phyloP scores from a whole-genome alignment of 2,113 vertebrate genomes.

The Calidris pygmaea region DNA sequence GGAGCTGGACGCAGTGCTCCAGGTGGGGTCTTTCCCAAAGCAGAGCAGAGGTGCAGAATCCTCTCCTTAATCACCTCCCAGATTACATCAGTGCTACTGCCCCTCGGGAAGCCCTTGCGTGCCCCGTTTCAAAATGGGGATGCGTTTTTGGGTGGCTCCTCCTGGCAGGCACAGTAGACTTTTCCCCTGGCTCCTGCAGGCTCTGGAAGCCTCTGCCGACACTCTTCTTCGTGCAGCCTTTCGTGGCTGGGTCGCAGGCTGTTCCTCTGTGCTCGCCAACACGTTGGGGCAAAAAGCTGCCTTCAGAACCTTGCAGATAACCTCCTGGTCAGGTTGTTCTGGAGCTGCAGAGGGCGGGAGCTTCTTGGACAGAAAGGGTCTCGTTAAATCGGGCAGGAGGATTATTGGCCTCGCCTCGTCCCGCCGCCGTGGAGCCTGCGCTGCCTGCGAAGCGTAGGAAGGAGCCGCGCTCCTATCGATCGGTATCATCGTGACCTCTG shows the following conservation, averaged over 20 bases:
- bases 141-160: not conserved
- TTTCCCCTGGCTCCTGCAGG: accelerated
- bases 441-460: not conserved
- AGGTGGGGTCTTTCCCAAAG: too few species aligned
- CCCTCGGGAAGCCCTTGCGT: not conserved
- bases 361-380: not conserved
- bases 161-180: accelerated
- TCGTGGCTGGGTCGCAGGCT: not conserved
- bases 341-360: accelerated
- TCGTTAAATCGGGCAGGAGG: not conserved
- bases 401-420: not conserved
- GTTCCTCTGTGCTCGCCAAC: not conserved
- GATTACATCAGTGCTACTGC: not conserved
- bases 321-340: not conserved
- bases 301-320: not conserved
- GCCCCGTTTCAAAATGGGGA: not conserved
- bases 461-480: not conserved
- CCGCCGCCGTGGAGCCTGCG: not conserved
- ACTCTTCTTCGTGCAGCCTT: not conserved
- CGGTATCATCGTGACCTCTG: not conserved
- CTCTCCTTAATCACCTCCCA: too few species aligned
- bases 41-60: too few species aligned
- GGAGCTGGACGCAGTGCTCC: too few species aligned
- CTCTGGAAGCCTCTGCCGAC: not conserved
- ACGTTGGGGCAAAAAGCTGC: not conserved